Evolutionary conservation across 2,113 vertebrate genomes (phyloP).

Genomic region (Pelusios castaneus): DNA sequence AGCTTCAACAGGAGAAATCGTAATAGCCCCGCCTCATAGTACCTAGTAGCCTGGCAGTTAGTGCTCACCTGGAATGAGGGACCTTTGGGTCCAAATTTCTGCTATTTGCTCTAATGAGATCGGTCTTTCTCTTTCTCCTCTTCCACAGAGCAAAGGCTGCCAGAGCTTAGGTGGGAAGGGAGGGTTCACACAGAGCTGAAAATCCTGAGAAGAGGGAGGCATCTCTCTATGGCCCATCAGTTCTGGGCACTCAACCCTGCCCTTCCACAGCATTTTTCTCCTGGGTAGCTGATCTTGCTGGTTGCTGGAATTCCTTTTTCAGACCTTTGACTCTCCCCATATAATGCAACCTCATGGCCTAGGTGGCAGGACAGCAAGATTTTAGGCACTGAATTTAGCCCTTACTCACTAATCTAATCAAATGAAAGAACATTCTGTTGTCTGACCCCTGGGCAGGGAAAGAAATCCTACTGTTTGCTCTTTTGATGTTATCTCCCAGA

Average conservation of each 20-base stretch:
- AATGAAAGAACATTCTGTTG: conserved; percentile 21
- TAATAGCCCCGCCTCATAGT: not conserved
- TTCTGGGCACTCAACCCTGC: not conserved
- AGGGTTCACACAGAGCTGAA: too few relatives aligned
- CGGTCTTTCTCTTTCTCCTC: too few relatives aligned
- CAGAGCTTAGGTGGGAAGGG: too few relatives aligned
- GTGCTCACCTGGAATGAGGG: not conserved
- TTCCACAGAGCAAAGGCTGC: too few relatives aligned
- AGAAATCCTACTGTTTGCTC: conserved; percentile 5
- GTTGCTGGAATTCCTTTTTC: not conserved
- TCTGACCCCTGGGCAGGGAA: not conserved
- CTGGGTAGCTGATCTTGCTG: not conserved
- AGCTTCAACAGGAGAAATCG: not conserved
- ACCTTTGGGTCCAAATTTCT: not conserved
- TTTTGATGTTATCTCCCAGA: conserved; percentile 48
- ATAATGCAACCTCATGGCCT: not conserved
- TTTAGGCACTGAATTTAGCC: not conserved
- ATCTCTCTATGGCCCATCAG: not conserved
- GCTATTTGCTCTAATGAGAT: too few relatives aligned
- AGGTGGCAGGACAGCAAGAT: not conserved
- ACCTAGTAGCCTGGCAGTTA: not conserved
- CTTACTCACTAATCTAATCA: not conserved
- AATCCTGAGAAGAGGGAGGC: not conserved
- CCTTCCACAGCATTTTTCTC: not conserved
- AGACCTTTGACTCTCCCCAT: not conserved